Evolutionary conservation across 2,797 vertebrate genomes (phyloP), one percentile per base, ranked within the genome.

Genomic region (Pangasius djambal): DNA sequence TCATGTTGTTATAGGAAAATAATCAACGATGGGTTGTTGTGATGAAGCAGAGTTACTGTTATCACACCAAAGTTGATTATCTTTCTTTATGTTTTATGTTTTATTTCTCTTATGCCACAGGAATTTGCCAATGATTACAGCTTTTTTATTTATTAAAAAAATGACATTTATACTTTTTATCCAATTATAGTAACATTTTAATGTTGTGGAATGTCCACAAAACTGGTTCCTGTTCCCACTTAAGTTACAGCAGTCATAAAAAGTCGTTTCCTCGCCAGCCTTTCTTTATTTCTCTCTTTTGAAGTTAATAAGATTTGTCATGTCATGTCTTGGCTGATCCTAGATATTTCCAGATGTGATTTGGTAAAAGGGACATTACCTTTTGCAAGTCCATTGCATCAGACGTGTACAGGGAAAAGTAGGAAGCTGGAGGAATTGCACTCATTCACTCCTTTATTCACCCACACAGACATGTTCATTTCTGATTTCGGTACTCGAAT

Each of bases 301-400:
- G 52, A 34, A 57, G 31, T 57, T 40, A 61, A 15, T 15, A 37
- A 44, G 31, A 7, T 12, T 59, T 40, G 9, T 59, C 18, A 25
- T 28, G 34, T 15, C 55, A 15, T 28, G 28, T 63, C n/a, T 37
- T 28, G 48, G 48, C 75, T 31, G 22, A 50, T 75, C 40, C 22
- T 44, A n/a, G 28, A 31, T 78, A 52, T 55, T 31, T 78, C 75
- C 75, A 52, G 25, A 31, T 34, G 78, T 25, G 40, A 10, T 50
- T 20, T 18, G 15, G 22, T 59, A 52, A 40, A 37, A 78, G 12
- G 57, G 34, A 34, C 75, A 50, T 81, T 74, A 40, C 86, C 72
- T 69, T 83, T 86, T 89, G 50, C 84, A 34, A 52, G 37, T 65
- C 70, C 48, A 28, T 89, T 88, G 61, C 67, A 85, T 89, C 40